Percentiles rank a stretch among this genome's conserved stretches.
Evolutionary conservation across 2,797 vertebrate genomes (phyloP).

Genomic region (Smutsia gigantea): DNA sequence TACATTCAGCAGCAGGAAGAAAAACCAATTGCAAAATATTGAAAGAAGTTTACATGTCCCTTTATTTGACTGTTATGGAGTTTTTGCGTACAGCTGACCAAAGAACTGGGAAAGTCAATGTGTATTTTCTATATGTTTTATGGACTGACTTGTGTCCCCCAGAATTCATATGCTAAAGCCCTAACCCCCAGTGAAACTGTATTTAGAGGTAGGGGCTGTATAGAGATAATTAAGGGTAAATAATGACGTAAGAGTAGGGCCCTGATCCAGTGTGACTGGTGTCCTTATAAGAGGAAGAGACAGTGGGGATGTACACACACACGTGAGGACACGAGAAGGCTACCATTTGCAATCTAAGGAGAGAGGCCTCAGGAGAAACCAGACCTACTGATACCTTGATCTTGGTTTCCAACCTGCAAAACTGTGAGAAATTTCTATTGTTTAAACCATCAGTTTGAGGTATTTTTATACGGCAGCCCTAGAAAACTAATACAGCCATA

Average conservation of each 20-base stretch:
- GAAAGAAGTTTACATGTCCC: neutral
- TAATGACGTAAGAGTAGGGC: neutral
- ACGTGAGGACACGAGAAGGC: neutral
- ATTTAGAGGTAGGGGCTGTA: neutral
- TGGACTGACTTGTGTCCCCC: neutral
- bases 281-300: neutral
- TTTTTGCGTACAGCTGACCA: neutral
- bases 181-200: neutral
- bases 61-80: neutral
- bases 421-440: neutral
- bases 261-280: neutral
- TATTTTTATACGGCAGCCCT: neutral
- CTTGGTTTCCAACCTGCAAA: neutral
- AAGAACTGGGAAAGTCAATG: neutral
- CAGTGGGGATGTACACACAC: neutral
- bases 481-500: neutral
- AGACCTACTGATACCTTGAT: neutral
- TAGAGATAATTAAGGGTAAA: neutral
- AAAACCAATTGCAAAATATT: neutral
- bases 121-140: neutral
- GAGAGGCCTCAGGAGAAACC: neutral
- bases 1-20: neutral
- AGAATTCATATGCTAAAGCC: neutral
- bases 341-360: neutral
- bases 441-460: neutral